Percentiles rank a stretch among this genome's conserved stretches.
Conservation (phyloP, 2,113 vertebrate species). For the Lophius piscatorius region DNA sequence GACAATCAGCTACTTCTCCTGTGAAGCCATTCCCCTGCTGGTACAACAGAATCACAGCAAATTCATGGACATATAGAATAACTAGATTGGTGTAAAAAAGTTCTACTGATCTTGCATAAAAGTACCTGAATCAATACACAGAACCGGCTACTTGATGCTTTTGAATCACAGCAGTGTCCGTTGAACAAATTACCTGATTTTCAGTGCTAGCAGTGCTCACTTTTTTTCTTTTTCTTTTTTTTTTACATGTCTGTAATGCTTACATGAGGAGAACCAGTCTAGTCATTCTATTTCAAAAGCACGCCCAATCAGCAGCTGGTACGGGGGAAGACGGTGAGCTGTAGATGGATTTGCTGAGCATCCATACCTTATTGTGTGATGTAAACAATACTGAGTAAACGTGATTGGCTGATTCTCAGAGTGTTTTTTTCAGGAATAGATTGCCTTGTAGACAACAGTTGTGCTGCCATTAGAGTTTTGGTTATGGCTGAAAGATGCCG, state of each 20-base stretch:
- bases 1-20: conserved; percentile 77
- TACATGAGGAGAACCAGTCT: conserved; percentile 73
- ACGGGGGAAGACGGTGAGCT: conserved; percentile 82
- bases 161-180: conserved; percentile 82
- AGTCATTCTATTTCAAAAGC: conserved; percentile 76
- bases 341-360: conserved; percentile 76
- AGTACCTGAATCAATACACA: conserved; percentile 83
- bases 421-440: conserved; percentile 74
- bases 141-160: conserved; percentile 78
- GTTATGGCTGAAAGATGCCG: conserved; percentile 80
- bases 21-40: conserved; percentile 75
- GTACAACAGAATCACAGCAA: conserved; percentile 79
- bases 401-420: conserved; percentile 79
- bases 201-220: conserved; percentile 74
- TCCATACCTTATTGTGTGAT: conserved; percentile 77
- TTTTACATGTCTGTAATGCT: conserved; percentile 64
- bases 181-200: conserved; percentile 78
- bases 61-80: conserved; percentile 81
- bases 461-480: conserved; percentile 81
- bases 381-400: conserved; percentile 84
- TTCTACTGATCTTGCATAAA: conserved; percentile 82
- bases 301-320: conserved; percentile 79
- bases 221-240: conserved; percentile 42
- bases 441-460: conserved; percentile 69
- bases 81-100: conserved; percentile 80